Evolutionary conservation across 2,888 invertebrate genomes (phyloP).

Genomic region (Ophion slaviceki): DNA sequence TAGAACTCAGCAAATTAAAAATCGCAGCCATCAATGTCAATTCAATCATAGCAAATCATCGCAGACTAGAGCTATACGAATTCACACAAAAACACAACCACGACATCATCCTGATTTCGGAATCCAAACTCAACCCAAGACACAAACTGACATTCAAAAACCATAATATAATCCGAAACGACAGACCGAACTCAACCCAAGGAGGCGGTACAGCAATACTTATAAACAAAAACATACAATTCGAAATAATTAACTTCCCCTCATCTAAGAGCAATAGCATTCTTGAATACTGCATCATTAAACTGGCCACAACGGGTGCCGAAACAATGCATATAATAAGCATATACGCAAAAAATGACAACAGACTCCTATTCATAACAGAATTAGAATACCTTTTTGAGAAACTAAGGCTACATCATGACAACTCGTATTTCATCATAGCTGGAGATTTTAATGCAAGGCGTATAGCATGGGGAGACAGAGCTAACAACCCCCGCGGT

Average conservation of each 20-base stretch:
- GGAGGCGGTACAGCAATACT: slow-evolving; percentile 50
- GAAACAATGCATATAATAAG: slow-evolving; percentile 21
- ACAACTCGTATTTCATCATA: no score
- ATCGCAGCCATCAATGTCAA: slow-evolving; percentile 44
- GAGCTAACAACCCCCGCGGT: no score
- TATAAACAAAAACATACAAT: slow-evolving; percentile 13
- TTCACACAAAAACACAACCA: slow-evolving; percentile 21
- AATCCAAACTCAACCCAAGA: slow-evolving; percentile 24
- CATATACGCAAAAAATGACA: neutral
- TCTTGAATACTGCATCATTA: slow-evolving; percentile 33
- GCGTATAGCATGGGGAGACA: no score
- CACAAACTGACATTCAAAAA: slow-evolving; percentile 19
- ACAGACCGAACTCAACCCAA: slow-evolving; percentile 17
- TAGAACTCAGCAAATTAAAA: neutral
- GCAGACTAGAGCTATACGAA: slow-evolving; percentile 24
- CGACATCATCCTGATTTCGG: slow-evolving; percentile 7
- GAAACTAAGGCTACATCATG: no score
- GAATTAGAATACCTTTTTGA: no score
- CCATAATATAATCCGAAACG: neutral
- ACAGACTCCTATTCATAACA: no score
- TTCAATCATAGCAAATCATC: slow-evolving; percentile 18
- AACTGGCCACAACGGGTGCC: neutral
- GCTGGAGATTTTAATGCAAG: no score
- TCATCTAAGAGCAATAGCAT: slow-evolving; percentile 10
- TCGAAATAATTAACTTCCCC: neutral